Evolutionary conservation across 2,888 invertebrate genomes (phyloP).

Genomic region (Molanna angustata): DNA sequence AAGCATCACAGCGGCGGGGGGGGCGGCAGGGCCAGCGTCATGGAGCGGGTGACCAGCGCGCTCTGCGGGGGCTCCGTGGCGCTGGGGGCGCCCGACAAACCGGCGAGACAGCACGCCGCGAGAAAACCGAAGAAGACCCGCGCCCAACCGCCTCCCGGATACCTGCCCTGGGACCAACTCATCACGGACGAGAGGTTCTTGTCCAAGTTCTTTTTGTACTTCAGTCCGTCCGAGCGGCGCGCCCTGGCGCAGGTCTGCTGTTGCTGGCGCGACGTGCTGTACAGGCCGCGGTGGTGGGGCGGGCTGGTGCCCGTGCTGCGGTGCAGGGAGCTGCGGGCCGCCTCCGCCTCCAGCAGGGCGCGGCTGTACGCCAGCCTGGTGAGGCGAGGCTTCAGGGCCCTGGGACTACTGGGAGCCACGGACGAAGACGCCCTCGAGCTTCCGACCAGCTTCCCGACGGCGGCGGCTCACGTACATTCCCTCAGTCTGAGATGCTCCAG

Average conservation of each 20-base stretch:
- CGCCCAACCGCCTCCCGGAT: constrained; percentile 41
- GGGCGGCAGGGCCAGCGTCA: constrained; percentile 63
- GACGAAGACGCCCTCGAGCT: constrained; percentile 89
- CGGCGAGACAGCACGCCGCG: constrained; percentile 36
- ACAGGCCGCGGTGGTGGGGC: constrained; percentile 83
- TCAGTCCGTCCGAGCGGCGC: constrained; percentile 74
- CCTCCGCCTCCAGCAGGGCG: constrained; percentile 40
- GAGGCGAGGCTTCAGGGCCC: constrained; percentile 80
- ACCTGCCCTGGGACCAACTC: constrained; percentile 70
- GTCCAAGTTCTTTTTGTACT: constrained; percentile 79
- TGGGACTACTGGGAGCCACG: constrained; percentile 80
- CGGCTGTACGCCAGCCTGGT: constrained; percentile 79
- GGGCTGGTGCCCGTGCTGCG: constrained; percentile 82
- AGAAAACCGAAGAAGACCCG: constrained; percentile 41
- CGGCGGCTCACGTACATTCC: constrained; percentile 80
- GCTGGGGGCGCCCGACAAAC: constrained; percentile 41
- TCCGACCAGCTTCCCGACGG: constrained; percentile 79
- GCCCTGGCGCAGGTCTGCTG: constrained; percentile 79
- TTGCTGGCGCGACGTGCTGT: constrained; percentile 85
- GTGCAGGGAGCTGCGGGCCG: constrained; percentile 74
- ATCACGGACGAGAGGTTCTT: constrained; percentile 84
- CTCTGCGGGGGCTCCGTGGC: constrained; percentile 68
- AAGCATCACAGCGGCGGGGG: constrained; percentile 57
- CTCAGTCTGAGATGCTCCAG: constrained; percentile 86
- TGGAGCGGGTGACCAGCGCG: constrained; percentile 85